Percentiles rank a stretch among this genome's conserved stretches.
These are phyloP conservation scores for Lepeophtheirus nordmannii DNA, from an alignment of 2,888 invertebrate species.

Conservation along the genomic window DNA sequence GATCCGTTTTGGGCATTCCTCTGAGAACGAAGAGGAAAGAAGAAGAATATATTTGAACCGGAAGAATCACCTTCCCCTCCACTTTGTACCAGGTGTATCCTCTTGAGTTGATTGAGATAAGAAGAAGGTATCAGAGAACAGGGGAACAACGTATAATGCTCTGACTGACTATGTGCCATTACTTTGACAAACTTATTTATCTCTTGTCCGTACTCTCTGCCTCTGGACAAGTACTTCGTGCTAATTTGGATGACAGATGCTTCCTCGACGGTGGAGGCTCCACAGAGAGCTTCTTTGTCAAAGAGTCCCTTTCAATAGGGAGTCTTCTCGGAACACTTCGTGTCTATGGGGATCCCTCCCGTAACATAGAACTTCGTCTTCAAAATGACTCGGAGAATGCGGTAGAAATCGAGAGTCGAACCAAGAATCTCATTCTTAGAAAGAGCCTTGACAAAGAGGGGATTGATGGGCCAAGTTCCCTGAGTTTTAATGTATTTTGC, in stretches of 20 bases:
- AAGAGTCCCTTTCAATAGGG: slow-evolving; percentile 65
- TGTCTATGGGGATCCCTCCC: slow-evolving; percentile 34
- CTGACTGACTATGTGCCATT: too few relatives aligned
- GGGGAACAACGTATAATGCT: too few relatives aligned
- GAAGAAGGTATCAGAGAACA: too few relatives aligned
- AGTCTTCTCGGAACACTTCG: slow-evolving; percentile 49
- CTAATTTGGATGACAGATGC: slow-evolving; percentile 56
- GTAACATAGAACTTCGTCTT: slow-evolving; percentile 60
- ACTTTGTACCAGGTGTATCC: too few relatives aligned
- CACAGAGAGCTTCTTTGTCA: slow-evolving; percentile 75
- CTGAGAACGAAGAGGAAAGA: too few relatives aligned
- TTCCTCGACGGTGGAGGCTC: slow-evolving; percentile 78
- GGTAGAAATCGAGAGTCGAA: slow-evolving; percentile 54
- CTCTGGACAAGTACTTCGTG: background rate
- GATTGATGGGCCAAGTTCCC: slow-evolving; percentile 60
- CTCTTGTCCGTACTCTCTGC: background rate
- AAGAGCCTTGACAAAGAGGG: slow-evolving; percentile 62
- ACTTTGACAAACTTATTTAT: too few relatives aligned
- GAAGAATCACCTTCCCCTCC: too few relatives aligned
- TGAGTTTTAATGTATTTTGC: slow-evolving; percentile 71
- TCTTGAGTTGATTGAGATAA: too few relatives aligned
- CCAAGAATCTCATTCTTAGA: slow-evolving; percentile 62
- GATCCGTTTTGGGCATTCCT: too few relatives aligned
- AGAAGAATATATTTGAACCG: too few relatives aligned
- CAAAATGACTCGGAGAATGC: slow-evolving; percentile 34